Evolutionary conservation across 2,888 invertebrate species (phyloP).

Genomic region (Drosophila mimetica): DNA sequence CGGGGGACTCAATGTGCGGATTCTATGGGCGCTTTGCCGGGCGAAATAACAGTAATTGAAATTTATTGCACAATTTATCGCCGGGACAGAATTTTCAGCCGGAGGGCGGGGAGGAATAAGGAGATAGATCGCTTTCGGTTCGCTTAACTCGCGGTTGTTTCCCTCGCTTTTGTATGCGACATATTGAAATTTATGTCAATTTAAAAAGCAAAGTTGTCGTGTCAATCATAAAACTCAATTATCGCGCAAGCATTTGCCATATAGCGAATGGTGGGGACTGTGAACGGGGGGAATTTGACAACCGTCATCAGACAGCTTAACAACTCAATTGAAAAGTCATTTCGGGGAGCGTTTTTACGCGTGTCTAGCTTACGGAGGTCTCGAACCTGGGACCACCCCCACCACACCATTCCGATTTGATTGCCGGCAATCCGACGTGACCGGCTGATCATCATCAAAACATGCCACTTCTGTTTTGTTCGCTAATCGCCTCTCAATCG

Average conservation of each 20-base stretch:
- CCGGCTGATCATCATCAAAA: slow-evolving; percentile 74
- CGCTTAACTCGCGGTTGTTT: slow-evolving; percentile 41
- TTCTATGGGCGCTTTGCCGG: slow-evolving; percentile 57
- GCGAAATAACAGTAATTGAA: slow-evolving; percentile 82
- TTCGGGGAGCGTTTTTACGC: slow-evolving; percentile 72
- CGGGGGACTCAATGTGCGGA: slow-evolving; percentile 12
- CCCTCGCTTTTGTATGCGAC: slow-evolving; percentile 58
- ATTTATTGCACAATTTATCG: slow-evolving; percentile 84
- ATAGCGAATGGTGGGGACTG: neutral
- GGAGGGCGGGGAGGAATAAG: slow-evolving; percentile 11
- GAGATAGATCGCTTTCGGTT: slow-evolving; percentile 52
- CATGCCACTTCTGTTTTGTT: slow-evolving; percentile 77
- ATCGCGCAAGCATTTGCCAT: slow-evolving; percentile 55
- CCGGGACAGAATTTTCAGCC: slow-evolving; percentile 58
- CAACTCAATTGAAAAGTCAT: slow-evolving; percentile 75
- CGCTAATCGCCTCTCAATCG: slow-evolving; percentile 77
- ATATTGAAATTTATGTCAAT: slow-evolving; percentile 83
- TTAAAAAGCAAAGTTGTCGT: slow-evolving; percentile 80
- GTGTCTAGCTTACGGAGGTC: slow-evolving; percentile 55
- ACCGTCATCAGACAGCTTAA: slow-evolving; percentile 53
- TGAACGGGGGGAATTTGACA: slow-evolving; percentile 18
- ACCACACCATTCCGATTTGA: slow-evolving; percentile 74
- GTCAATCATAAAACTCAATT: slow-evolving; percentile 81
- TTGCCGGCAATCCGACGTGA: slow-evolving; percentile 72
- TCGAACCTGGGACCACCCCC: slow-evolving; percentile 1